Percentiles rank a stretch among this genome's conserved stretches.
phyloP scores from a whole-genome alignment of 1,140 invertebrate species.

The Drosophila jambulina region DNA sequence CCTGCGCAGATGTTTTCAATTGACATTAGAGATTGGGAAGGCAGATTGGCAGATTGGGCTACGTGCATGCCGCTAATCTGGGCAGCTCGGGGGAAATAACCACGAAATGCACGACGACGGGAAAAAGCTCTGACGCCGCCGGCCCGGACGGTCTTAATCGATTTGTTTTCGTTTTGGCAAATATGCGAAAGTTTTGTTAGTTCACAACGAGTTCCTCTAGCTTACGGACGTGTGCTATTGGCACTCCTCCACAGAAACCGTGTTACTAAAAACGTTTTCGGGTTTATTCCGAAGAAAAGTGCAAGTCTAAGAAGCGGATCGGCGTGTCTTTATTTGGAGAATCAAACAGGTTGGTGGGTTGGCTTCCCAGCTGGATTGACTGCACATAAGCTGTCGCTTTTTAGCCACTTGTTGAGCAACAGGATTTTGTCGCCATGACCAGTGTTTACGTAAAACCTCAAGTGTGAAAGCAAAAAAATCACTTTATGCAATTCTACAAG shows the following conservation, averaged over 20 bases:
- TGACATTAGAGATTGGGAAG: slow-evolving; percentile 22
- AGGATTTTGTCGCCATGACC: slow-evolving; percentile 36
- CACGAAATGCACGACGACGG: slow-evolving; percentile 36
- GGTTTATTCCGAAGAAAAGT: slow-evolving; percentile 47
- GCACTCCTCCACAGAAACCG: slow-evolving; percentile 22
- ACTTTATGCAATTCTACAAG: slow-evolving; percentile 11
- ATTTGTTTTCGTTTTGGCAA: slow-evolving; percentile 69
- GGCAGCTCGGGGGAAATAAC: slow-evolving; percentile 15
- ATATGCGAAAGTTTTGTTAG: slow-evolving; percentile 38
- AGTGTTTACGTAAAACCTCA: slow-evolving; percentile 66
- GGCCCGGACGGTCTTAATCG: slow-evolving; percentile 14
- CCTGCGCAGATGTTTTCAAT: slow-evolving; percentile 33
- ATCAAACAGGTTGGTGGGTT: slow-evolving; percentile 76
- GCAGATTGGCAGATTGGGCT: slow-evolving; percentile 15
- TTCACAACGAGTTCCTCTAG: slow-evolving; percentile 51
- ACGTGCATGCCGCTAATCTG: slow-evolving; percentile 50
- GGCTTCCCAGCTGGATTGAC: slow-evolving; percentile 32
- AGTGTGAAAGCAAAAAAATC: slow-evolving; percentile 12
- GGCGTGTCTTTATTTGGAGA: slow-evolving; percentile 28
- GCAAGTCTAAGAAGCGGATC: slow-evolving; percentile 48
- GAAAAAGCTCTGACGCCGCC: slow-evolving; percentile 45
- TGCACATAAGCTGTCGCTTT: not conserved
- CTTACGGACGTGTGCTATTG: slow-evolving; percentile 56
- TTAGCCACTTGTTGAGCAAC: slow-evolving; percentile 30
- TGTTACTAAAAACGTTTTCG: slow-evolving; percentile 23